Conservation (phyloP, 2,888 invertebrate genomes). For the Pterostichus niger region DNA sequence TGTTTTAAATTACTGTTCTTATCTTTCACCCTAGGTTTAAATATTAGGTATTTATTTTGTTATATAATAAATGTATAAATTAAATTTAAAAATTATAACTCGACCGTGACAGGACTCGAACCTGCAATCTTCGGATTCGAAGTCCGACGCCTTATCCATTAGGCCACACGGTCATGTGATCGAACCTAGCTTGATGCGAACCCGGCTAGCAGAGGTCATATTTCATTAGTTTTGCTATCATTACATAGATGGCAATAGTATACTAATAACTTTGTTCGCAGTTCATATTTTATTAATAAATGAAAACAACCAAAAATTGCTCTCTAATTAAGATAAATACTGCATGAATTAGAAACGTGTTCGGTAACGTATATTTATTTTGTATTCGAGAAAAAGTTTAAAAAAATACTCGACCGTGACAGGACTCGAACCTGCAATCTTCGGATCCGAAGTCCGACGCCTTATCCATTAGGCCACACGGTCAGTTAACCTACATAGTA, state of each 20-base stretch:
- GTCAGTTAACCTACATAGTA: constrained; percentile 28
- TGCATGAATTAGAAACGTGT: too few species aligned
- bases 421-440: constrained; percentile 82
- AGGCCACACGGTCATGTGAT: constrained; percentile 80
- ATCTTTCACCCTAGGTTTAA: too few species aligned
- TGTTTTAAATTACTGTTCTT: too few species aligned
- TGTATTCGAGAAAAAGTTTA: constrained; percentile 34
- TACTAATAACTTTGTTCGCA: too few species aligned
- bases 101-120: constrained; percentile 82
- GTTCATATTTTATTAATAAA: too few species aligned
- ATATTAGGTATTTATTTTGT: too few species aligned
- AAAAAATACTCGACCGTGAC: constrained; percentile 77
- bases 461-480: constrained; percentile 77
- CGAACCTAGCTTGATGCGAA: constrained; percentile 82
- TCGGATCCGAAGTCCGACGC: constrained; percentile 83
- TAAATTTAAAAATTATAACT: constrained; percentile 16
- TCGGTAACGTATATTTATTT: too few species aligned
- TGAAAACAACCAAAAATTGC: too few species aligned
- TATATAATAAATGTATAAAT: too few species aligned
- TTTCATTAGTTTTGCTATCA: too few species aligned
- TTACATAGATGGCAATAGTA: too few species aligned
- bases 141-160: constrained; percentile 85
- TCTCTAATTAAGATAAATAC: too few species aligned
- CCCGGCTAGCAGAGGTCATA: constrained; percentile 74
- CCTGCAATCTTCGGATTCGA: constrained; percentile 82